Conservation (phyloP, 1,140 invertebrate species). For the Medauroidea extradentata region DNA sequence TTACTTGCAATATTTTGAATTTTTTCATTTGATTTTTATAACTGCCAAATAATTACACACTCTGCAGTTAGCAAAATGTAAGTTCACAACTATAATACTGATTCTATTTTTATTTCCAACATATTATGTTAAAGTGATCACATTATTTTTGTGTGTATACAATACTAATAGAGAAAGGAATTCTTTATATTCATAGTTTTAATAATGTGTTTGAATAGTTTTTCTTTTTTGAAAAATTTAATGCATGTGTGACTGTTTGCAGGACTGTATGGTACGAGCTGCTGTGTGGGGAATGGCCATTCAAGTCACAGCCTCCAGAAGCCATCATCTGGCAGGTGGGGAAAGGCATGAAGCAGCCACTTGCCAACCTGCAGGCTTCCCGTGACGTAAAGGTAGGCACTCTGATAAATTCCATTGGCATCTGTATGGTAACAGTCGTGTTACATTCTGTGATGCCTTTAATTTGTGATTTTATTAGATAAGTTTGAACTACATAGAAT, state of each 20-base stretch:
- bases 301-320: constrained; percentile 87
- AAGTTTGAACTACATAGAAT: too few relatives aligned
- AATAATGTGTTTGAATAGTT: background rate
- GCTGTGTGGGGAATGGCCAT: constrained; percentile 94
- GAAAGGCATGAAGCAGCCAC: constrained; percentile 91
- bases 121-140: background rate
- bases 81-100: too few relatives aligned
- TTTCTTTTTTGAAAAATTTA: too few relatives aligned
- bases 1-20: too few relatives aligned
- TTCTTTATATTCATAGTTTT: background rate
- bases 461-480: too few relatives aligned
- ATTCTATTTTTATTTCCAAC: too few relatives aligned
- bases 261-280: constrained; percentile 99
- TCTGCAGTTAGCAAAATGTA: too few relatives aligned
- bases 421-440: too few relatives aligned
- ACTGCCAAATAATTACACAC: too few relatives aligned
- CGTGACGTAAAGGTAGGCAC: constrained; percentile 92
- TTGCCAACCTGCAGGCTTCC: constrained; percentile 90
- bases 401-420: too few relatives aligned
- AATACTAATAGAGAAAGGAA: background rate
- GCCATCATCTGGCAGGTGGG: constrained; percentile 98
- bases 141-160: background rate
- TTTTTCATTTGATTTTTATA: too few relatives aligned
- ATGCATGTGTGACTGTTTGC: constrained; percentile 28
- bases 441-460: too few relatives aligned